Percentiles rank a stretch among this genome's conserved stretches.
phyloP scores from a whole-genome alignment of 2,888 invertebrate species.

The Anticlea derivata region DNA sequence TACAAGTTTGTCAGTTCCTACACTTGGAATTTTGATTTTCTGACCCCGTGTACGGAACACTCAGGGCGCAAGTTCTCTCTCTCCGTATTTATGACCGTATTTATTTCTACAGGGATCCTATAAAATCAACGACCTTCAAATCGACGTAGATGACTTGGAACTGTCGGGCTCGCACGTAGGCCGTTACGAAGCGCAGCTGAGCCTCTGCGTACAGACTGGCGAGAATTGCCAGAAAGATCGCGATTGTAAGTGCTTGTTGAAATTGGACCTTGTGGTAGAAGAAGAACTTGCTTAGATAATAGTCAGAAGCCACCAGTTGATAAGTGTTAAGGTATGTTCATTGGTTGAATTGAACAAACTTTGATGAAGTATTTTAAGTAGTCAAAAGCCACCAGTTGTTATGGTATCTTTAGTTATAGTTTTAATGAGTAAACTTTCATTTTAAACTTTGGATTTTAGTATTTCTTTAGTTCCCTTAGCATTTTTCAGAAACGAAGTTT shows the following conservation, averaged over 20 bases:
- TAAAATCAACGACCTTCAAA: constrained; percentile 44
- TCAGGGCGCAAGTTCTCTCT: no score
- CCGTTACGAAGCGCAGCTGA: constrained; percentile 48
- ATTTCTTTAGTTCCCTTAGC: not conserved
- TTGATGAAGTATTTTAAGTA: no score
- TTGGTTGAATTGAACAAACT: no score
- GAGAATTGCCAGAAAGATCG: constrained; percentile 45
- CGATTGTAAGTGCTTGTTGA: constrained; percentile 45
- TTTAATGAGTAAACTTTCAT: no score
- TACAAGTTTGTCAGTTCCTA: no score
- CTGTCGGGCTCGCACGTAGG: constrained; percentile 51
- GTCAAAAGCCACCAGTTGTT: not conserved
- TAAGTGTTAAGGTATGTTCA: constrained; percentile 2
- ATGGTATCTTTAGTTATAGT: no score
- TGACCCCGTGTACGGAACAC: no score
- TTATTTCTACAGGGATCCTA: constrained; percentile 56
- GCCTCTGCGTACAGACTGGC: constrained; percentile 43
- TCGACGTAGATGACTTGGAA: constrained; percentile 50
- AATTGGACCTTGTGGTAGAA: constrained; percentile 54
- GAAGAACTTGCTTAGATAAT: constrained; percentile 27
- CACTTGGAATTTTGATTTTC: no score
- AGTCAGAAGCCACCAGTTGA: constrained; percentile 13
- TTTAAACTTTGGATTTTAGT: no score
- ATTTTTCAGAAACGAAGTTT: no score
- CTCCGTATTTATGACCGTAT: no score